These are phyloP conservation scores for Agrypnus murinus DNA, from an alignment of 2,888 invertebrate species.

Conservation along the genomic window DNA sequence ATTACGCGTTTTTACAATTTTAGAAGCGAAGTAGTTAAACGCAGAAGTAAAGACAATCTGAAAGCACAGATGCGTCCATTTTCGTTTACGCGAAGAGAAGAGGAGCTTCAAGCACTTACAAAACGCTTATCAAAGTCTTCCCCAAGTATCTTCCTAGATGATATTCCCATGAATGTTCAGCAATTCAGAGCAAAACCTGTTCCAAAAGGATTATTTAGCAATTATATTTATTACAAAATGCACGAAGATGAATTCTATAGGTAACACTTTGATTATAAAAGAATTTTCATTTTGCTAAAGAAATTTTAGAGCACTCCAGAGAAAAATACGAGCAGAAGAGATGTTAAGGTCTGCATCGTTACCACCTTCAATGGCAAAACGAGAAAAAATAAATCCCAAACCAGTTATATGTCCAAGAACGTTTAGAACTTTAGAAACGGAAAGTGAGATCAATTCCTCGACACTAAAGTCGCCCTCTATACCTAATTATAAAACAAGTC, in stretches of 20 bases:
- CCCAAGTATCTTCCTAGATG: conserved; percentile 66
- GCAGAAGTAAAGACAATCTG: conserved; percentile 77
- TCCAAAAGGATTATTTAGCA: conserved; percentile 81
- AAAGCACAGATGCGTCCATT: conserved; percentile 79
- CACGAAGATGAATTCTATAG: conserved; percentile 83
- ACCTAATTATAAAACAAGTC: conserved; percentile 67
- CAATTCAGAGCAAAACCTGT: conserved; percentile 80
- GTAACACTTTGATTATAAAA: conserved; percentile 65
- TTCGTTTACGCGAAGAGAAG: conserved; percentile 77
- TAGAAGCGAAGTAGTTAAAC: conserved; percentile 76
- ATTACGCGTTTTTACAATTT: conserved; percentile 52
- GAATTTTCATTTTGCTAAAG: background rate
- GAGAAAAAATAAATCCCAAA: conserved; percentile 71
- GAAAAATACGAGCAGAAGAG: conserved; percentile 81
- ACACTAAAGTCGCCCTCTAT: conserved; percentile 43
- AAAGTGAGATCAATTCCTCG: conserved; percentile 41
- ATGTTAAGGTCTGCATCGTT: conserved; percentile 78
- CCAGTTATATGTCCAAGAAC: conserved; percentile 67
- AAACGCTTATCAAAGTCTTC: conserved; percentile 68
- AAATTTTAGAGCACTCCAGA: conserved; percentile 75
- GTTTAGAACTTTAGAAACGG: conserved; percentile 59
- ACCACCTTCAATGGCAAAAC: conserved; percentile 80
- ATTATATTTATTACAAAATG: conserved; percentile 81
- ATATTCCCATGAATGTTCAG: conserved; percentile 71
- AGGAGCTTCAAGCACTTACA: conserved; percentile 71